Evolutionary conservation across 2,113 vertebrate species (phyloP), one percentile per base, ranked within the genome.

Genomic region (Ancistrus triradiatus): DNA sequence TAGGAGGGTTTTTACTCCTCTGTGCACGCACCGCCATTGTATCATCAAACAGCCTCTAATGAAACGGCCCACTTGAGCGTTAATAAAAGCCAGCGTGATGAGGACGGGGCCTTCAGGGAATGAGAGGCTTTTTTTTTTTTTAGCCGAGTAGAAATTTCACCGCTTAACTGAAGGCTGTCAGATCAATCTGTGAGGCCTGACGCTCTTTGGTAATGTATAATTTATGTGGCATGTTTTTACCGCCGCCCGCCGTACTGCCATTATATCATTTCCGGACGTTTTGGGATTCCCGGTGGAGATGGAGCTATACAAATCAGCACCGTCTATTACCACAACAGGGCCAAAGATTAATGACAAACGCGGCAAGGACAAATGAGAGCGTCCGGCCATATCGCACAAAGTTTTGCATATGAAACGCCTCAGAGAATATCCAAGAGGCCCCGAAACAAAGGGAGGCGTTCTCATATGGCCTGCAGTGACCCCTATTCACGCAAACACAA

Each of bases 301-400:
- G 18, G 9, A 22, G 53, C 73, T 63, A 78, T 78, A 79, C 78
- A 84, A 87, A 85, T 85, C 78, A 82, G 58, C 68, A 48, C 40
- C 55, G 80, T 84, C 80, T 75, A 72, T 70, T 65, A 78, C 73
- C 59, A 72, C 64, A 77, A 62, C 72, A 65, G 65, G 85, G 80
- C 78, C 82, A 86, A 86, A 86, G 85, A 88, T 88, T 88, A 87
- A 84, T 87, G 84, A 84, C 83, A 86, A 86, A 87, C 78, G 82
- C 86, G 83, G 84, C 86, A 85, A 84, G 82, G 83, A 88, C 82
- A 87, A 86, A 86, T 85, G 82, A 83, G 78, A 84, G 83, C 76
- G 80, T 80, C 75, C 27, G 65, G 60, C 33, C 42, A 62, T 61
- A 66, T 48, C 65, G 37, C 33, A 15, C 33, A 55, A 76, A 82